Percentiles rank a stretch among this genome's conserved stretches.
These are phyloP conservation scores for Gryllus longicercus DNA, from an alignment of 2,888 invertebrate species.

Conservation along the genomic window DNA sequence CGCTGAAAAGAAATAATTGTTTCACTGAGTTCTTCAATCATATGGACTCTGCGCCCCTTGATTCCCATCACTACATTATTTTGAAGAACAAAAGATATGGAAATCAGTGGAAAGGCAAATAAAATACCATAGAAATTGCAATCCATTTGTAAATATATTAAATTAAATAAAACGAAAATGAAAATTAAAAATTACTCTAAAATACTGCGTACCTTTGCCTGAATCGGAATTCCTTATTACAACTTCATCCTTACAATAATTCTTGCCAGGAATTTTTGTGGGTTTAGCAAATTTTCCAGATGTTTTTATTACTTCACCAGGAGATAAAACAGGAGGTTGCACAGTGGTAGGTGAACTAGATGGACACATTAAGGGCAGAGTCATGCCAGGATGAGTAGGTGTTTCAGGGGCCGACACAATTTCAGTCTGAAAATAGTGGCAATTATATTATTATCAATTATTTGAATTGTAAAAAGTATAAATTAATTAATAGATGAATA, in stretches of 20 bases:
- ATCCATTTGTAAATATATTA: not conserved
- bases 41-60: slow-evolving; percentile 95
- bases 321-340: slow-evolving; percentile 61
- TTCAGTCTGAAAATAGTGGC: slow-evolving; percentile 20
- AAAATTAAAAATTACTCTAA: not conserved
- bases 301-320: slow-evolving; percentile 81
- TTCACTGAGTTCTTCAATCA: slow-evolving; percentile 98
- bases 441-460: not conserved
- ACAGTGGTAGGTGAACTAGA: slow-evolving; percentile 45
- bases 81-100: not conserved
- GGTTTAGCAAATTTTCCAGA: slow-evolving; percentile 87
- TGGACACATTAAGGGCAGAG: slow-evolving; percentile 21
- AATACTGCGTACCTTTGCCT: slow-evolving; percentile 73
- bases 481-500: not conserved
- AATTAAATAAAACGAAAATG: not conserved
- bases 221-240: slow-evolving; percentile 93
- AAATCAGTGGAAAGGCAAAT: not conserved
- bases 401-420: slow-evolving; percentile 26
- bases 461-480: not conserved
- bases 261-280: slow-evolving; percentile 86
- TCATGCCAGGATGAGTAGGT: slow-evolving; percentile 25
- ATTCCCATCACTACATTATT: slow-evolving; percentile 88
- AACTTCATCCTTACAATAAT: slow-evolving; percentile 92
- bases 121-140: not conserved
- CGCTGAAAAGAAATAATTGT: slow-evolving; percentile 98